A percentile compares a stretch with the other conserved stretches of the same genome.
Evolutionary conservation across 2,888 invertebrate genomes (phyloP).

Genomic region (Sinodicranocentrus sp.): DNA sequence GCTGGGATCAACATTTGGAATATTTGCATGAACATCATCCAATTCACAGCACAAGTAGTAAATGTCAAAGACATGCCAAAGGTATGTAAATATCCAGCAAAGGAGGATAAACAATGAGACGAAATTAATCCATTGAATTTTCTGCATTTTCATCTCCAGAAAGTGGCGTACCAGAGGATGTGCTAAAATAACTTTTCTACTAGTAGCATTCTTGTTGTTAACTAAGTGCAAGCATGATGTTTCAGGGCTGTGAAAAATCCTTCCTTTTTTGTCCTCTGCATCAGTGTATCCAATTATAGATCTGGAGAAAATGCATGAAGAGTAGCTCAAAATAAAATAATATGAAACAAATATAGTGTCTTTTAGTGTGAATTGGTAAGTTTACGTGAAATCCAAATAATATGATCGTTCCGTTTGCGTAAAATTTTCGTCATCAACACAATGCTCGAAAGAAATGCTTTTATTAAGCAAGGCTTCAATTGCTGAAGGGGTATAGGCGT

Average conservation of each 20-base stretch:
- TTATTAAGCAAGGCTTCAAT: constrained; percentile 24
- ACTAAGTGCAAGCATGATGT: constrained; percentile 26
- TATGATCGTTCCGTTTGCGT: constrained; percentile 30
- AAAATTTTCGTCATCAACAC: constrained; percentile 10
- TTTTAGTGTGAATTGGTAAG: not conserved
- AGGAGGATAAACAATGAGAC: constrained; percentile 21
- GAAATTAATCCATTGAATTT: constrained; percentile 29
- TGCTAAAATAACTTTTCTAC: constrained; percentile 31
- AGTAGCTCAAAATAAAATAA: not conserved
- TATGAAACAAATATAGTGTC: not conserved
- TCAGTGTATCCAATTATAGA: not conserved
- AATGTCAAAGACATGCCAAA: constrained; percentile 41
- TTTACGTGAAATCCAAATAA: constrained; percentile 38
- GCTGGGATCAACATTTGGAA: not conserved
- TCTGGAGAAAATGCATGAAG: not conserved
- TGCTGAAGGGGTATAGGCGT: constrained; percentile 39
- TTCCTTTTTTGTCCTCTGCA: not conserved
- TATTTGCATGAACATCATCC: not conserved
- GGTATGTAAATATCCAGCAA: constrained; percentile 38
- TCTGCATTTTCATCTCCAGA: constrained; percentile 22
- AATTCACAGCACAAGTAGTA: constrained; percentile 42
- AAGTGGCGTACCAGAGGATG: constrained; percentile 45
- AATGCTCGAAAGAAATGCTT: constrained; percentile 46
- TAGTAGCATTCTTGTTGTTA: constrained; percentile 23
- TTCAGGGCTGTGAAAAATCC: not conserved